A percentile compares a stretch with the other conserved stretches of the same genome.
phyloP scores from a whole-genome alignment of 2,113 vertebrate genomes.

The Butastur rufipennis region DNA sequence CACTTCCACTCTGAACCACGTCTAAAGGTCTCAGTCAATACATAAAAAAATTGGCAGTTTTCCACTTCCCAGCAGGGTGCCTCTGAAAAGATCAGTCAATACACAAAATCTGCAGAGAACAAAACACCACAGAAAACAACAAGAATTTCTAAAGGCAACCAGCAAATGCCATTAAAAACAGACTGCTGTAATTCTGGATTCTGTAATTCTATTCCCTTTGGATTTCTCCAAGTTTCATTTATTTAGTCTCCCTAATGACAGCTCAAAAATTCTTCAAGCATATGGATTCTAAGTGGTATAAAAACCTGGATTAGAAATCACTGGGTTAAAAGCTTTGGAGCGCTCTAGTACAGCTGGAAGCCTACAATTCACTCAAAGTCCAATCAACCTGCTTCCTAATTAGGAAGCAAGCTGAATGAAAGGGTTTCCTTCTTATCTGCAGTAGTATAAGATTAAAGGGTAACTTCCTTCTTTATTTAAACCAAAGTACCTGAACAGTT shows the following conservation, averaged over 20 bases:
- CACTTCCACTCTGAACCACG: not conserved
- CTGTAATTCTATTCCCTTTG: not conserved
- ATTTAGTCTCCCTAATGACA: not conserved
- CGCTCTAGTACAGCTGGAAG: not conserved
- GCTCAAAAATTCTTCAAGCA: not conserved
- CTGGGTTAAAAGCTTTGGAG: not conserved
- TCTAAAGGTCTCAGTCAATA: not conserved
- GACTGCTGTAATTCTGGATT: not conserved
- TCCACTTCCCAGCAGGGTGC: not conserved
- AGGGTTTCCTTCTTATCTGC: not conserved
- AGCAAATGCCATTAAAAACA: not conserved
- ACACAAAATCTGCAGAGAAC: not conserved
- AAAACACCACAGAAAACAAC: not conserved
- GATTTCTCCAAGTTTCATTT: not conserved
- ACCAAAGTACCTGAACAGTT: not conserved
- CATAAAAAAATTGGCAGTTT: not conserved
- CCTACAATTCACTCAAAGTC: not conserved
- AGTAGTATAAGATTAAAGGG: not conserved
- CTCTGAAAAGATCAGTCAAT: conserved; percentile 19
- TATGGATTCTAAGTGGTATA: not conserved
- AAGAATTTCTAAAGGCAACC: not conserved
- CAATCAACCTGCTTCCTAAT: not conserved
- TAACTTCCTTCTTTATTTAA: not conserved
- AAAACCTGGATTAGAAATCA: not conserved
- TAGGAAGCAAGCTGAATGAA: not conserved